Base-by-base conservation (phyloP, 1,140 invertebrate species). In the Melitaea cinxia region DNA sequence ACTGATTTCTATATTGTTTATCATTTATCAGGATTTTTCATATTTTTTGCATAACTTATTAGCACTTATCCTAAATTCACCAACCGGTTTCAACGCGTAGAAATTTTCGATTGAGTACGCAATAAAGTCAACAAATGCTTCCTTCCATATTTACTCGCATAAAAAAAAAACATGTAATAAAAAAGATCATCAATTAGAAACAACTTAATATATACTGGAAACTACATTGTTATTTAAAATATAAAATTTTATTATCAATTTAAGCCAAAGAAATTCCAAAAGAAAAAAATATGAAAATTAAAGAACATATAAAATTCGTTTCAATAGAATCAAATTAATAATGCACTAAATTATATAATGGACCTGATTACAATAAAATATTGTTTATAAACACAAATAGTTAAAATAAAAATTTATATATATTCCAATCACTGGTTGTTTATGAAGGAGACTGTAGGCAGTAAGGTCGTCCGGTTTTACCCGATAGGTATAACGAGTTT, bases 401-500 rank as follows among this genome's bases (percentile, higher is more conserved):
- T 47, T 47, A 23, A 5, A 47, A 23, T 19, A 47, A 47, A 47
- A 47, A 10, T 23, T 17, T 47, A 23, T 47, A 47, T 47, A 23
- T 47, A 47, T 47, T 21, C 42, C 42, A 47, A 47, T 47, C 42
- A 47, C n/a, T 17, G 17, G 39, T 21, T 17, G 14, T 42, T 23
- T 47, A 33, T 52, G 49, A 61, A 42, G 50, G 37, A 56, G 30
- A 47, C 39, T 39, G 61, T 69, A 50, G 67, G 67, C 53, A 28
- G 55, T 24, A 37, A 69, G 67, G 67, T 21, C 67, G 56, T 50
- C 67, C 42, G 62, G 67, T 69, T 69, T 59, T 65, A 59, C 52
- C 61, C 56, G 75, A 78, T 76, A 67, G 64, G 55, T 68, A 69
- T 64, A 81, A 83, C 83, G 45, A 75, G 83, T 86, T 84, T 75